phyloP scores from a whole-genome alignment of 2,797 vertebrate species.

The Scolopax bukidnonensis region DNA sequence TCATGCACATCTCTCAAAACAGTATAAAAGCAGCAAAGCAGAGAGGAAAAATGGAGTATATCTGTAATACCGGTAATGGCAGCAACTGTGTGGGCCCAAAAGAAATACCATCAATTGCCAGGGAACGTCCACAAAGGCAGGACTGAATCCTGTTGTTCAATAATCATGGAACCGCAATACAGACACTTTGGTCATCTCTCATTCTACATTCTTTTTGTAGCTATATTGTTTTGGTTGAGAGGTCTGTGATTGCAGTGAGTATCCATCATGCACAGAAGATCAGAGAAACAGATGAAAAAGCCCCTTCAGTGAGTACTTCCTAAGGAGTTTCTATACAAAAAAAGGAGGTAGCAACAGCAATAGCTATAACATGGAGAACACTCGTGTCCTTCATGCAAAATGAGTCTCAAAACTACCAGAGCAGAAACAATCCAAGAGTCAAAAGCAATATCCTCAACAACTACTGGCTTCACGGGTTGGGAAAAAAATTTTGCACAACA shows the following conservation, averaged over 20 bases:
- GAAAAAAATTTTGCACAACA: not conserved
- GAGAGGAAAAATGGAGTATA: not conserved
- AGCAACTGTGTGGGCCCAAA: not conserved
- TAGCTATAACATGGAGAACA: not conserved
- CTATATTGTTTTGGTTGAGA: not conserved
- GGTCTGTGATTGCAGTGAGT: not conserved
- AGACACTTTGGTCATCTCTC: not conserved
- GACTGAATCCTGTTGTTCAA: not conserved
- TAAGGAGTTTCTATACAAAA: not conserved
- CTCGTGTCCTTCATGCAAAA: not conserved
- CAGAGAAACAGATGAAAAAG: slow-evolving; percentile 6
- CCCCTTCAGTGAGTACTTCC: not conserved
- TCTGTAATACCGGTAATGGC: not conserved
- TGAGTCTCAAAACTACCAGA: not conserved
- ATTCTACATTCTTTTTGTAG: not conserved
- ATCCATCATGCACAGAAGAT: not conserved
- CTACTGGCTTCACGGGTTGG: not conserved
- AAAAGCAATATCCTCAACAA: not conserved
- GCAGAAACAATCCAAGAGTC: not conserved
- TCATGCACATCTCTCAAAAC: not conserved
- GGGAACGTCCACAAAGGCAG: not conserved
- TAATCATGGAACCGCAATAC: not conserved
- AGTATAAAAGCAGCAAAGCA: not conserved
- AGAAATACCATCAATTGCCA: not conserved
- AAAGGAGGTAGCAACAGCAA: not conserved